Percentiles rank a stretch among this genome's conserved stretches.
phyloP scores from a whole-genome alignment of 2,113 vertebrate species.

The Myodes glareolus region DNA sequence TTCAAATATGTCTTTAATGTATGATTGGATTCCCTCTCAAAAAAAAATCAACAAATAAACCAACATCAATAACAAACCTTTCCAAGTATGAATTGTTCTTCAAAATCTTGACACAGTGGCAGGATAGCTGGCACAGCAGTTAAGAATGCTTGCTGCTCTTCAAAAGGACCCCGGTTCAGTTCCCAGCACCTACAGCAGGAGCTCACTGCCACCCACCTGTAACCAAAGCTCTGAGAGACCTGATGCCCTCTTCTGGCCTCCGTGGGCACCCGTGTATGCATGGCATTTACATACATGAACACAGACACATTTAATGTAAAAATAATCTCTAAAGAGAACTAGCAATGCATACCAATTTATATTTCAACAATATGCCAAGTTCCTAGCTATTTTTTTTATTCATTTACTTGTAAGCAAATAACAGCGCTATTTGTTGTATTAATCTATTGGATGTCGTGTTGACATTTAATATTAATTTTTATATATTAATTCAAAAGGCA shows the following conservation, averaged over 20 bases:
- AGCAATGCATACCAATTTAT: not conserved
- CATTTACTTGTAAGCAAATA: not conserved
- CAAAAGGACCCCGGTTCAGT: not conserved
- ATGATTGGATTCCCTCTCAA: not conserved
- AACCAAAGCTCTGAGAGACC: no score
- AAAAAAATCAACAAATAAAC: not conserved
- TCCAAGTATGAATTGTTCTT: not conserved
- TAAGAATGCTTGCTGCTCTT: not conserved
- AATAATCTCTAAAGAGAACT: not conserved
- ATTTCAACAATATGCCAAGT: not conserved
- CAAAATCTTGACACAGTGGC: not conserved
- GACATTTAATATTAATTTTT: slow-evolving; percentile 59
- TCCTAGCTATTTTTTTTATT: not conserved
- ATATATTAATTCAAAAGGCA: slow-evolving; percentile 42
- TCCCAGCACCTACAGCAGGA: not conserved
- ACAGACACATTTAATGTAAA: not conserved
- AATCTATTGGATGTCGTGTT: not conserved
- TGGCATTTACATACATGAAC: not conserved
- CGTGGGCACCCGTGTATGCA: no score
- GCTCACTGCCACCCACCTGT: not conserved
- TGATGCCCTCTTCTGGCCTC: not conserved
- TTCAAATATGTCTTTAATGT: not conserved
- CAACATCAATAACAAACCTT: not conserved
- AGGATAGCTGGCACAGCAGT: not conserved
- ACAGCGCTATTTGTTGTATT: not conserved